Base-by-base conservation (phyloP, 2,797 vertebrate genomes). In the Loris lydekkerianus region DNA sequence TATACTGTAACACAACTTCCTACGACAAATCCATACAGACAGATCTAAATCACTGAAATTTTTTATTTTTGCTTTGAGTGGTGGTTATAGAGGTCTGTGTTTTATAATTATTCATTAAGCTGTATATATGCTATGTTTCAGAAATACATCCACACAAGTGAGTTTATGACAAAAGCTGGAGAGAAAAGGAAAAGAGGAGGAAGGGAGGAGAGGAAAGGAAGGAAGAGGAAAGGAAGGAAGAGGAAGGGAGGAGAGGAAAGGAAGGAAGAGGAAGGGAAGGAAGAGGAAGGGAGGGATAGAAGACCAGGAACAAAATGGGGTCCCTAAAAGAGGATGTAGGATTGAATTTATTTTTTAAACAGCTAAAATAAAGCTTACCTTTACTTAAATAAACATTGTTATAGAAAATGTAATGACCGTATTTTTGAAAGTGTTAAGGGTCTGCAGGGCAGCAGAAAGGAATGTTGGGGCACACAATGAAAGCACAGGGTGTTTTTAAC, bases 321-420 rank as follows among this genome's bases (percentile, higher is more conserved):
- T 11, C 4, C 27, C 34, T 84, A 86, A 67, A 94, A 11, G 49
- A 40, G 29, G 21, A 85, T 15, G 7, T 31, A 82, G 56, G 34
- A 82, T 11, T 43, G 78, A 82, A 82, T 82, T 81, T 43, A 61
- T 81, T 82, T 82, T 89, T 95, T 82, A 81, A 95, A 85, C 9
- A 89, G 53, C 21, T 96, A 15, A 91, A 89, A 83, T 83, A 96
- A 94, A 89, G 95, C 11, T 85, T 94, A 96, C 21, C 60, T 94
- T 89, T 76, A 70, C 46, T 96, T 94, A 96, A 90, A 85, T 81
- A 92, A 72, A 86, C 18, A n/a, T 56, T 93, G 6, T 72, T 81
- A 87, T 1, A 78, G 67, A 93, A 96, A 91, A 93, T 60, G 84
- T 29, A 84, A 49, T 25, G 23, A 70, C 2, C 94, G 20, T 73